phyloP scores from a whole-genome alignment of 2,797 vertebrate genomes.

The Muraenolepis orangiensis region DNA sequence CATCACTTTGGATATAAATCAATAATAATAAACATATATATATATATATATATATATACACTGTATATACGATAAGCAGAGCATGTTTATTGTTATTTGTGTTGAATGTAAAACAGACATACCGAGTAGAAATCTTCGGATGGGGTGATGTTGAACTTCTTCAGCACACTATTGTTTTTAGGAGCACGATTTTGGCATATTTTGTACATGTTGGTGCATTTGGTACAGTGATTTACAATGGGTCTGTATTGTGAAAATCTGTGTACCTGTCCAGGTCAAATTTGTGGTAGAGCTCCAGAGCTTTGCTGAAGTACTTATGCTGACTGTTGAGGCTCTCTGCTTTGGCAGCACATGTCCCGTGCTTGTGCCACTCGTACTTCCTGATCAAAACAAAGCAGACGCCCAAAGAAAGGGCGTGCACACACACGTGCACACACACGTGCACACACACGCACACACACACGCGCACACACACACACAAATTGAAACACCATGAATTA shows the following conservation, averaged over 20 bases:
- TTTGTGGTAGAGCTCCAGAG: slow-evolving; percentile 82
- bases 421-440: no score
- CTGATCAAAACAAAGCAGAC: slow-evolving; percentile 59
- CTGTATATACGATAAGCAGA: background rate
- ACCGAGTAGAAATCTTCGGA: slow-evolving; percentile 80
- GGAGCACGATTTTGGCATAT: slow-evolving; percentile 11
- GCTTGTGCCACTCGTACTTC: slow-evolving; percentile 95
- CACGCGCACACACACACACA: no score
- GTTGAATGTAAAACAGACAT: slow-evolving; percentile 42
- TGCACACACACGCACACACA: no score
- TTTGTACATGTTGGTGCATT: background rate
- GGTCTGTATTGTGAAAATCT: background rate
- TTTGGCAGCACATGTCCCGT: slow-evolving; percentile 92
- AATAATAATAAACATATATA: background rate
- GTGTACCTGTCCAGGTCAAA: slow-evolving; percentile 80
- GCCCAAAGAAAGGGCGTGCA: background rate
- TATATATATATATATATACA: background rate
- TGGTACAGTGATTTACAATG: background rate
- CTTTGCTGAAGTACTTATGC: slow-evolving; percentile 90
- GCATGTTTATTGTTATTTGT: background rate
- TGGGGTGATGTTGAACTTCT: slow-evolving; percentile 78
- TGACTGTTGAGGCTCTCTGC: slow-evolving; percentile 77
- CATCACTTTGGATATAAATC: background rate
- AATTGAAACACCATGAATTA: no score
- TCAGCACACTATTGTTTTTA: slow-evolving; percentile 73